Evolutionary conservation across 2,888 invertebrate species (phyloP).

Genomic region (Cheilosia pagana): DNA sequence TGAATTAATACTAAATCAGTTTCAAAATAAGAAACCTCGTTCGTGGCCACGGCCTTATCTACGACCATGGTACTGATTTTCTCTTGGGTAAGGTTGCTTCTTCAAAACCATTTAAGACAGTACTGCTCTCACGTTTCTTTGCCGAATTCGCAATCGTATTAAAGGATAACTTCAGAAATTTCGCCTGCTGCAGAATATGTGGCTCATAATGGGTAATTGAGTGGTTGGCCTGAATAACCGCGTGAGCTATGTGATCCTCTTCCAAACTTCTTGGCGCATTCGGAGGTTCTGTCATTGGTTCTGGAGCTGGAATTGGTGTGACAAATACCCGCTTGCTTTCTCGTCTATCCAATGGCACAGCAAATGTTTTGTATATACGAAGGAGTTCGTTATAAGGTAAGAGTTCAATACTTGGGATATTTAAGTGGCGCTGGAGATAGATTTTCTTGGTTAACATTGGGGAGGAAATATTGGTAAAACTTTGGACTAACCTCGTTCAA

Average conservation of each 20-base stretch:
- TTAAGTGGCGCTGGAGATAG: slow-evolving; percentile 76
- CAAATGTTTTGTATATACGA: slow-evolving; percentile 78
- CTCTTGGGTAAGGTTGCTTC: slow-evolving; percentile 48
- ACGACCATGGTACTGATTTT: slow-evolving; percentile 15
- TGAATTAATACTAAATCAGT: slow-evolving; percentile 28
- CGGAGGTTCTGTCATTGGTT: not conserved
- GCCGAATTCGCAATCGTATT: slow-evolving; percentile 42
- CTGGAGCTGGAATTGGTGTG: not conserved
- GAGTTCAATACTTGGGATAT: slow-evolving; percentile 76
- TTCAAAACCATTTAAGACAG: not conserved
- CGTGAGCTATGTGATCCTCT: slow-evolving; percentile 10
- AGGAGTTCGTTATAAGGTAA: slow-evolving; percentile 76
- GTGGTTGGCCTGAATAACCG: slow-evolving; percentile 3
- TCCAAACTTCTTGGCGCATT: not conserved
- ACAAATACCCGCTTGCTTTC: not conserved
- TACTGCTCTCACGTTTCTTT: slow-evolving; percentile 7
- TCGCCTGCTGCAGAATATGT: slow-evolving; percentile 25
- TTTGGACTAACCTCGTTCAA: slow-evolving; percentile 77
- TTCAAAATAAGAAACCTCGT: slow-evolving; percentile 13
- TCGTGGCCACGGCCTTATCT: not conserved
- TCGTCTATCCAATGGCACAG: slow-evolving; percentile 76
- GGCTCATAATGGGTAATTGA: not conserved
- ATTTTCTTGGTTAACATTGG: not conserved
- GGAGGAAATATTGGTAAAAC: slow-evolving; percentile 9
- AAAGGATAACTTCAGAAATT: slow-evolving; percentile 46